A percentile compares a stretch with the other conserved stretches of the same genome.
Evolutionary conservation across 2,113 vertebrate species (phyloP).

Genomic region (Formicarius rufipectus): DNA sequence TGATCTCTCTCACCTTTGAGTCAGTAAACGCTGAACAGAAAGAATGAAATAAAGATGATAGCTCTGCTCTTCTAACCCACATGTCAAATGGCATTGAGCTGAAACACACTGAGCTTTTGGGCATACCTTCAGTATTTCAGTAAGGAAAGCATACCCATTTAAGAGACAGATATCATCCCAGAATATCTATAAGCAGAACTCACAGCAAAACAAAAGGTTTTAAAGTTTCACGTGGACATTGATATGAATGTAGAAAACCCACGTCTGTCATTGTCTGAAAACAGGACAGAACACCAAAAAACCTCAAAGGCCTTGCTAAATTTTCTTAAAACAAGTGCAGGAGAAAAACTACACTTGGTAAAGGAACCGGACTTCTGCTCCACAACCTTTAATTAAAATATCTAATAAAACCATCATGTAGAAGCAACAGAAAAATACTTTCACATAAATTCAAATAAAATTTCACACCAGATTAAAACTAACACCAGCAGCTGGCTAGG

Average conservation of each 20-base stretch:
- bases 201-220: not conserved
- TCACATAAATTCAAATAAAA: not conserved
- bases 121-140: not conserved
- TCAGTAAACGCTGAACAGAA: not conserved
- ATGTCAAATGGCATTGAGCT: not conserved
- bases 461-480: not conserved
- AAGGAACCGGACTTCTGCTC: not conserved
- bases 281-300: not conserved
- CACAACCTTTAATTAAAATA: not conserved
- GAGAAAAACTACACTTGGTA: not conserved
- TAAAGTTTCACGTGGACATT: not conserved
- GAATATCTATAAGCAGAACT: not conserved
- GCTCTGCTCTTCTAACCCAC: not conserved
- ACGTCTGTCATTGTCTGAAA: not conserved
- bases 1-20: not conserved
- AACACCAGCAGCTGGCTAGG: not conserved
- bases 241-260: not conserved
- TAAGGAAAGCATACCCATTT: not conserved
- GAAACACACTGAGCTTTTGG: not conserved
- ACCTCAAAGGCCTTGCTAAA: not conserved
- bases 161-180: not conserved
- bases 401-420: not conserved
- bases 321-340: not conserved
- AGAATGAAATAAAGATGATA: not conserved
- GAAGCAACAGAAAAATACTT: not conserved